phyloP scores from a whole-genome alignment of 2,113 vertebrate species.

The Hemichromis elongatus region DNA sequence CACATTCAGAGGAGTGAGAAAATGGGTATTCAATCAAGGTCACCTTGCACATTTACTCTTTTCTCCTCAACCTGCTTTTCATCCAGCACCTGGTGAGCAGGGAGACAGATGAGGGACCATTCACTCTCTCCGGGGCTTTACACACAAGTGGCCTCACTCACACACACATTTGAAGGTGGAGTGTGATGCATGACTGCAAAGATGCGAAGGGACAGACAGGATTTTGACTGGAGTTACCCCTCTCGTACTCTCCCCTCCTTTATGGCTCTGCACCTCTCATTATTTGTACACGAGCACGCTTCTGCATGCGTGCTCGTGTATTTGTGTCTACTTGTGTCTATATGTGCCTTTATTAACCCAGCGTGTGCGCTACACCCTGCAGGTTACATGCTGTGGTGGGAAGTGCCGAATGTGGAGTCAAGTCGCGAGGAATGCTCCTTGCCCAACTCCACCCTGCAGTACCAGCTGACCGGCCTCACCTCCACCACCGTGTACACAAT shows the following conservation, averaged over 20 bases:
- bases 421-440: slow-evolving; percentile 74
- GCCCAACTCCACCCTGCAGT: slow-evolving; percentile 82
- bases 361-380: slow-evolving; percentile 5
- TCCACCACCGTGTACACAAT: slow-evolving; percentile 89
- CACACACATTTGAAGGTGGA: slow-evolving; percentile 35
- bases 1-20: slow-evolving; percentile 2
- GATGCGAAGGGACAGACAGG: slow-evolving; percentile 54
- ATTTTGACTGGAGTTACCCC: slow-evolving; percentile 30
- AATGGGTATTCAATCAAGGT: slow-evolving; percentile 50
- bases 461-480: slow-evolving; percentile 84
- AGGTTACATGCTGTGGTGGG: slow-evolving; percentile 92
- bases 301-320: not conserved
- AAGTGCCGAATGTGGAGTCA: slow-evolving; percentile 77
- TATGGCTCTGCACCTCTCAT: not conserved
- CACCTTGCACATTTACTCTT: slow-evolving; percentile 62
- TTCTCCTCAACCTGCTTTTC: slow-evolving; percentile 53
- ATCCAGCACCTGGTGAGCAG: slow-evolving; percentile 48
- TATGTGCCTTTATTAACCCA: slow-evolving; percentile 11
- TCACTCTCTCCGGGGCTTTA: slow-evolving; percentile 44
- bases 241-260: not conserved
- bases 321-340: not conserved
- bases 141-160: slow-evolving; percentile 31
- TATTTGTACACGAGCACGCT: not conserved
- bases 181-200: slow-evolving; percentile 61
- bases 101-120: slow-evolving; percentile 51